Evolutionary conservation across 2,113 vertebrate species (phyloP), one percentile per base, ranked within the genome.

Genomic region (Saguinus imperator): DNA sequence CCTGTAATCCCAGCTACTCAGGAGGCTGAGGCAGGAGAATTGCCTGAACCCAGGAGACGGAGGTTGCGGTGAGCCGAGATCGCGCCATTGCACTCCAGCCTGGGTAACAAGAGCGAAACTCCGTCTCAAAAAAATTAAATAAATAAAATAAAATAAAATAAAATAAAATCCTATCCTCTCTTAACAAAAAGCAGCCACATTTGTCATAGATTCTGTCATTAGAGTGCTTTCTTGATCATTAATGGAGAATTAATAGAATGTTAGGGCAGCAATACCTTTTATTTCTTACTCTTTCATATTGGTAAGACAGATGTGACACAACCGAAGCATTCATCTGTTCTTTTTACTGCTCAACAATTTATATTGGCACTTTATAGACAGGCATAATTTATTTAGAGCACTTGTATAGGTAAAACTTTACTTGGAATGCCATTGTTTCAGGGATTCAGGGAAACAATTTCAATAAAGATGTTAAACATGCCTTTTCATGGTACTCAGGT

Each of bases 401-500:
- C 8, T 92, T 77, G 9, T 75, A 61, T 84, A 80, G 45, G 25
- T 77, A 93, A 94, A 89, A 27, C 89, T 93, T 93, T 16, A 86
- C 8, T 91, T 70, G 61, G 79, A 93, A 91, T 96, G 14, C 12
- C 64, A 87, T 52, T 57, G 70, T 70, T 84, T 81, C 29, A 64
- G 61, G 9, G 52, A 89, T 55, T 94, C n/a, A 37, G 14, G 48
- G n/a, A 85, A 91, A n/a, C 16, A 68, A 61, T 79, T 68, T 50
- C 93, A 66, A 92, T 58, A 25, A 84, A 77, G 6, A 72, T 72
- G 29, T 87, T 84, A 72, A 81, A 86, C 84, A 85, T 12, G 0
- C 1, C 16, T 92, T 35, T 6, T 12, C 2, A 21, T 83, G 89
- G n/a, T 79, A 29, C 1, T n/a, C 14, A 55, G 18, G 23, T 55